Evolutionary conservation across 2,888 invertebrate genomes (phyloP).

Genomic region (Drosophila limbata): DNA sequence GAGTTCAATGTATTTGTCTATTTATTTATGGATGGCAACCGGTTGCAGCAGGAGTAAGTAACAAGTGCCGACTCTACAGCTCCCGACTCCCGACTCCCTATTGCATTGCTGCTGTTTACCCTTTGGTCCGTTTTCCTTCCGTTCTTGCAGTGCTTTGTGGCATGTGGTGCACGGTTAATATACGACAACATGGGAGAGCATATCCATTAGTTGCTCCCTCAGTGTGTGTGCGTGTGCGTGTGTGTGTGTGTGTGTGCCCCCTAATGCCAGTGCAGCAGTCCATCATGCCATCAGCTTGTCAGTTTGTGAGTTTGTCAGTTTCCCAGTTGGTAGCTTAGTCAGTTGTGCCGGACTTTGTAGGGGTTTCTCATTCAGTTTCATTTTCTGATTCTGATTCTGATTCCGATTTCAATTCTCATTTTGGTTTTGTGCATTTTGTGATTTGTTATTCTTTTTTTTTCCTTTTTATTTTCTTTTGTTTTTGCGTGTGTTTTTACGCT

Average conservation of each 20-base stretch:
- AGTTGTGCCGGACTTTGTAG: slow-evolving; percentile 35
- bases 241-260: slow-evolving; percentile 11
- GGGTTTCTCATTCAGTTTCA: slow-evolving; percentile 53
- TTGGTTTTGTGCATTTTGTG: slow-evolving; percentile 27
- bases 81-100: slow-evolving; percentile 6
- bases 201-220: slow-evolving; percentile 30
- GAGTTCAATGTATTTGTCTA: slow-evolving; percentile 69
- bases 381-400: slow-evolving; percentile 48
- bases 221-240: not conserved
- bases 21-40: slow-evolving; percentile 65
- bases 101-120: slow-evolving; percentile 38
- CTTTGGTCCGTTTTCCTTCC: slow-evolving; percentile 56
- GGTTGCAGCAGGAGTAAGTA: slow-evolving; percentile 48
- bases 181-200: slow-evolving; percentile 8
- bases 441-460: slow-evolving; percentile 21
- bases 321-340: slow-evolving; percentile 12
- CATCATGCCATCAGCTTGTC: slow-evolving; percentile 30
- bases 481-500: slow-evolving; percentile 24
- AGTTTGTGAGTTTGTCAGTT: slow-evolving; percentile 36
- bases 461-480: slow-evolving; percentile 13
- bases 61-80: slow-evolving; percentile 41
- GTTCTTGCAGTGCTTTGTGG: slow-evolving; percentile 35
- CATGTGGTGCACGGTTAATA: slow-evolving; percentile 21
- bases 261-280: slow-evolving; percentile 23
- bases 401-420: slow-evolving; percentile 57